Conservation (phyloP, 1,140 invertebrate genomes). For the Coptotermes formosanus region DNA sequence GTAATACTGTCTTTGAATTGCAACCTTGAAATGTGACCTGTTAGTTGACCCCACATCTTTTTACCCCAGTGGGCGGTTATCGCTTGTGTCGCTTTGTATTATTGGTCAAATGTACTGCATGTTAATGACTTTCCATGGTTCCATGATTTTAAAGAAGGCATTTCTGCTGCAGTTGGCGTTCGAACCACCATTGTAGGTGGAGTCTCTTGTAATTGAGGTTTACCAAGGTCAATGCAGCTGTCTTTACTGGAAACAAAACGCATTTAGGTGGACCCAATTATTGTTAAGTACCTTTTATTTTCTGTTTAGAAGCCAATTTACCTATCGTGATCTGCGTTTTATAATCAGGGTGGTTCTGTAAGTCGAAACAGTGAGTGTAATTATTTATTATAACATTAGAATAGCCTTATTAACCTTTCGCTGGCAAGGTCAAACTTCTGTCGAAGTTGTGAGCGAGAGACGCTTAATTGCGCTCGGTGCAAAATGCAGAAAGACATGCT, state of each 20-base stretch:
- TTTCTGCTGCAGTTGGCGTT: not conserved
- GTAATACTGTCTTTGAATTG: not conserved
- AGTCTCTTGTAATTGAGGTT: constrained; percentile 10
- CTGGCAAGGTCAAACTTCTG: not conserved
- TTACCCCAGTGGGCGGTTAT: not conserved
- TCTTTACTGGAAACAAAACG: not conserved
- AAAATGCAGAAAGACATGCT: too few species aligned
- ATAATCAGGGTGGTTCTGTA: not conserved
- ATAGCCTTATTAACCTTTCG: not conserved
- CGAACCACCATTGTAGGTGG: not conserved
- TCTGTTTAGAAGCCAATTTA: not conserved
- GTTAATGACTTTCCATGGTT: constrained; percentile 6
- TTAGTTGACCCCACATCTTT: not conserved
- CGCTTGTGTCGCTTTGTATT: not conserved
- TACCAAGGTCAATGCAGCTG: not conserved
- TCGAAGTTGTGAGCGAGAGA: not conserved
- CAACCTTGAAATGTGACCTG: not conserved
- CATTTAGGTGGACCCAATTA: not conserved
- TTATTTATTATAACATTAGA: constrained; percentile 10
- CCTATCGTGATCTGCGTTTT: not conserved
- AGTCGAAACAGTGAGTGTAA: not conserved
- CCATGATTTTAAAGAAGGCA: not conserved
- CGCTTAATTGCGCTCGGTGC: too few species aligned
- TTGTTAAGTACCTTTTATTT: not conserved
- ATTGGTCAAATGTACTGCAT: not conserved